phyloP scores from a whole-genome alignment of 1,140 invertebrate species.

The Limonius californicus region DNA sequence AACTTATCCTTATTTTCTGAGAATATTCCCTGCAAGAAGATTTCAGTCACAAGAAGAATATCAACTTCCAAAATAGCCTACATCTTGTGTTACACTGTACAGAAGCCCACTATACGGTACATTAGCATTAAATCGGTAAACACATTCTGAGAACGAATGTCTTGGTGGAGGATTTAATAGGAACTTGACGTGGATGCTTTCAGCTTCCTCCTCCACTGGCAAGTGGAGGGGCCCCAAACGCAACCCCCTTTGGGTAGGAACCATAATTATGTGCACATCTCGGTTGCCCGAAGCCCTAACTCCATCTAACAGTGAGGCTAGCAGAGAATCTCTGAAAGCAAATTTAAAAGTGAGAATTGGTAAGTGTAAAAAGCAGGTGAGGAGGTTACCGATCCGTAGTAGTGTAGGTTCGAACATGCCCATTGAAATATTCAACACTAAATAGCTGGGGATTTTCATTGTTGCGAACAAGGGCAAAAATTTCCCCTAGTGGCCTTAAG shows the following conservation, averaged over 20 bases:
- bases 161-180: slow-evolving; percentile 63
- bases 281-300: slow-evolving; percentile 94
- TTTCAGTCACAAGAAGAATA: too few species aligned
- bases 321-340: slow-evolving; percentile 75
- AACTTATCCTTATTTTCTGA: slow-evolving; percentile 98
- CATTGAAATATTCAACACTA: slow-evolving; percentile 91
- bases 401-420: slow-evolving; percentile 80
- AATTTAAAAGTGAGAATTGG: slow-evolving; percentile 16
- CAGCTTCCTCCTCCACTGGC: slow-evolving; percentile 92
- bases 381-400: slow-evolving; percentile 78
- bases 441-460: slow-evolving; percentile 91
- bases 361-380: neutral
- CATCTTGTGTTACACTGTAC: slow-evolving; percentile 94
- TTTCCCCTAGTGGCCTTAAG: slow-evolving; percentile 80
- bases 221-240: slow-evolving; percentile 83
- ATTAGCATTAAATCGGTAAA: slow-evolving; percentile 95
- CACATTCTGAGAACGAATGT: slow-evolving; percentile 59
- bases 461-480: slow-evolving; percentile 89
- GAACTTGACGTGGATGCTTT: slow-evolving; percentile 81
- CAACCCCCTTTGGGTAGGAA: slow-evolving; percentile 74
- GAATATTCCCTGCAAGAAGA: slow-evolving; percentile 75
- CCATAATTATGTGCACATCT: slow-evolving; percentile 95
- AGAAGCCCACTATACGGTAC: slow-evolving; percentile 95
- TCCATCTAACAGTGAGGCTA: slow-evolving; percentile 94
- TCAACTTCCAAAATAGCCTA: slow-evolving; percentile 58